Percentiles rank a stretch among this genome's conserved stretches.
Evolutionary conservation across 2,113 vertebrate species (phyloP).

Genomic region (Panurus biarmicus): DNA sequence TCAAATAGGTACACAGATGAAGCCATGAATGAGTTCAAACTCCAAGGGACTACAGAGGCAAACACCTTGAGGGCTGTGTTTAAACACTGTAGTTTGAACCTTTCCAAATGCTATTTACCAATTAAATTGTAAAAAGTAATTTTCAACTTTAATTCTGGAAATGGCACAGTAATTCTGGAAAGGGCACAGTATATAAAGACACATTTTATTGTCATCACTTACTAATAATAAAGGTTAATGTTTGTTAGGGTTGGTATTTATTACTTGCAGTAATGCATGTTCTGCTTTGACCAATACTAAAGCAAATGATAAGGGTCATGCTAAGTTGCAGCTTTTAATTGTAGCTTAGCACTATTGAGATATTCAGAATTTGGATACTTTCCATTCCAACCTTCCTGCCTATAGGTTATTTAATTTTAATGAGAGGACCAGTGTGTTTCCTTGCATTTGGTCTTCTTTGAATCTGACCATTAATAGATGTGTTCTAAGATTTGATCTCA

Average conservation of each 20-base stretch:
- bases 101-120: neutral
- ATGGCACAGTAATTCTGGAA: neutral
- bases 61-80: neutral
- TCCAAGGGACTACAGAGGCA: neutral
- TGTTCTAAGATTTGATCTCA: neutral
- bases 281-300: neutral
- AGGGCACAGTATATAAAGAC: neutral
- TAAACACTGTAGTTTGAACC: conserved; percentile 8
- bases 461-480: neutral
- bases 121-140: conserved; percentile 39
- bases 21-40: neutral
- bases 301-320: neutral
- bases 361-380: neutral
- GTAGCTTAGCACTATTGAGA: neutral
- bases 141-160: conserved; percentile 14
- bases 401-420: neutral
- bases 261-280: neutral
- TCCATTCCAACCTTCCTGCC: neutral
- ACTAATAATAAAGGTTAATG: conserved; percentile 42
- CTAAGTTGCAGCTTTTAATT: neutral
- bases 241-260: conserved; percentile 45
- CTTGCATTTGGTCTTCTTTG: neutral
- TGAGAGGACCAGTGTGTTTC: neutral
- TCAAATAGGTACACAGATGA: neutral
- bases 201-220: neutral